Evolutionary conservation across 2,888 invertebrate genomes (phyloP).

Genomic region (Leptogaster cylindrica): DNA sequence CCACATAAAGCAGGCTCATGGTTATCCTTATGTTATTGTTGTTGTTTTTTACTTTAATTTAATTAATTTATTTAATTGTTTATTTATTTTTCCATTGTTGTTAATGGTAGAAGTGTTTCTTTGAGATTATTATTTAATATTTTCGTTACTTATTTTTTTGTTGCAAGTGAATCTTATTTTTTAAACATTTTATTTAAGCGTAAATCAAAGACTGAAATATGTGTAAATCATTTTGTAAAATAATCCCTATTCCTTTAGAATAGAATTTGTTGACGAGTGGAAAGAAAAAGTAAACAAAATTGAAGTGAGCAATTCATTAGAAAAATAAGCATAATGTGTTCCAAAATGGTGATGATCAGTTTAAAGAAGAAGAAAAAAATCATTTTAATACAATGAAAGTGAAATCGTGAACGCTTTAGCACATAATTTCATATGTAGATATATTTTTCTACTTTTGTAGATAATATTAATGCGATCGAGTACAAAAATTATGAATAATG

Average conservation of each 20-base stretch:
- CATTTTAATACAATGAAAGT: too few relatives aligned
- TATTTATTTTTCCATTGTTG: constrained; percentile 10
- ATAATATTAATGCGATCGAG: too few relatives aligned
- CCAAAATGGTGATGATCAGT: background rate
- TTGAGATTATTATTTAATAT: background rate
- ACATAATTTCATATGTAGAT: too few relatives aligned
- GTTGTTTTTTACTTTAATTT: constrained; percentile 22
- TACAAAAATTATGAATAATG: too few relatives aligned
- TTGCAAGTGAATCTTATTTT: constrained; percentile 7
- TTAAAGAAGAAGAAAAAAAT: too few relatives aligned
- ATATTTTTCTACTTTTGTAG: too few relatives aligned
- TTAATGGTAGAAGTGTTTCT: background rate
- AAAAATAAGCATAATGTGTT: too few relatives aligned
- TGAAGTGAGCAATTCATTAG: too few relatives aligned
- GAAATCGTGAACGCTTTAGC: too few relatives aligned
- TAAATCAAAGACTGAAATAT: constrained; percentile 27
- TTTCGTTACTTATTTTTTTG: background rate
- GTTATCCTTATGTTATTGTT: constrained; percentile 20
- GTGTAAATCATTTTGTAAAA: constrained; percentile 31
- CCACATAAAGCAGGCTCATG: background rate
- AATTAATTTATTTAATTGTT: background rate
- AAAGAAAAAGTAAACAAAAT: too few relatives aligned
- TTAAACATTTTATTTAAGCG: constrained; percentile 17
- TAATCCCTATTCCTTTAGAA: too few relatives aligned
- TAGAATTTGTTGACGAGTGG: too few relatives aligned